Percentiles rank a stretch among this genome's conserved stretches.
Conservation (phyloP, 2,888 invertebrate species). For the Scaptomyza flava region DNA sequence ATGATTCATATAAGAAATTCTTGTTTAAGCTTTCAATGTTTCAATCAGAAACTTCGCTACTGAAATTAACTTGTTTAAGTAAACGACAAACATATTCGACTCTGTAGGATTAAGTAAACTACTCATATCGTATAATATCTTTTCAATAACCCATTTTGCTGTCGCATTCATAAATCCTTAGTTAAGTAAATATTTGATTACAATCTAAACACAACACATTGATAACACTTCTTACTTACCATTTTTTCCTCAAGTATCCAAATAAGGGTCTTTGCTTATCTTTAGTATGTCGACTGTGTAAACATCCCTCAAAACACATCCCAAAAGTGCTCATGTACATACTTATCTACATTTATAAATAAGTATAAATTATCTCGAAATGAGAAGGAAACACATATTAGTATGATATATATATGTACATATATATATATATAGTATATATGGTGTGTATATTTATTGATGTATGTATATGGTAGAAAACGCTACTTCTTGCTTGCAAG, state of each 20-base stretch:
- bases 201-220: not conserved
- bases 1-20: no score
- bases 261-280: conserved; percentile 24
- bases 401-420: conserved; percentile 20
- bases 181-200: not conserved
- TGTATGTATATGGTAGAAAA: conserved; percentile 38
- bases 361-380: conserved; percentile 12
- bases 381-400: conserved; percentile 14
- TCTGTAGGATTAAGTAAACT: no score
- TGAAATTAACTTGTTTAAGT: no score
- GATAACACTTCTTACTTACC: conserved; percentile 6
- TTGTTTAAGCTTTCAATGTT: no score
- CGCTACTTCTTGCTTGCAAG: conserved; percentile 32
- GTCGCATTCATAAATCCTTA: no score
- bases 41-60: no score
- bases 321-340: conserved; percentile 1
- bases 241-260: not conserved
- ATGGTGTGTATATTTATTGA: conserved; percentile 29
- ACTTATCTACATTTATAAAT: not conserved
- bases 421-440: conserved; percentile 6
- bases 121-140: no score
- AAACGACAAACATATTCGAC: no score
- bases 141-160: no score
- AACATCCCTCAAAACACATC: conserved; percentile 22
- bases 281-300: conserved; percentile 7